phyloP scores from a whole-genome alignment of 2,888 invertebrate species.

The Tetanocera ferruginea region DNA sequence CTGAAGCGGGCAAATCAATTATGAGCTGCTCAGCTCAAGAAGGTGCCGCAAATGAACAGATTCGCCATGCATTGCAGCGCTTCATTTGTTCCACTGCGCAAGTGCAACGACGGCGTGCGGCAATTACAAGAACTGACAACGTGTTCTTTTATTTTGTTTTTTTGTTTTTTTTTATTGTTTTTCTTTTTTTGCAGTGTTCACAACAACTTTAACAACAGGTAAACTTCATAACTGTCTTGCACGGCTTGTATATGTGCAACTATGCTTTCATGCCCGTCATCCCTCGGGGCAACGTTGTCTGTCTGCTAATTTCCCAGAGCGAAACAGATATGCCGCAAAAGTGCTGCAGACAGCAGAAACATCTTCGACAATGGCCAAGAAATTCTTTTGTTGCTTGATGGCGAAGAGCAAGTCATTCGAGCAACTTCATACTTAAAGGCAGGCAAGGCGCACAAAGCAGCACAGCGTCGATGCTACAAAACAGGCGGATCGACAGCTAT shows the following conservation, averaged over 20 bases:
- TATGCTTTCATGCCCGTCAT: not conserved
- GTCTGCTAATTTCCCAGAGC: not conserved
- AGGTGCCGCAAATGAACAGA: not conserved
- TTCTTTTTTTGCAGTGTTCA: not conserved
- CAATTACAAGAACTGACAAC: not conserved
- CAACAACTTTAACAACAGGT: not conserved
- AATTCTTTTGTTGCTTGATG: not conserved
- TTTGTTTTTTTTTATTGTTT: not conserved
- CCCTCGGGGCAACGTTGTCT: not conserved
- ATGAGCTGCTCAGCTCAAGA: not conserved
- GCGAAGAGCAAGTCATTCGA: too few species aligned
- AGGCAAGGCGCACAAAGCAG: not conserved
- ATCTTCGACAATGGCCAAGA: conserved; percentile 13
- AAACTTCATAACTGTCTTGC: not conserved
- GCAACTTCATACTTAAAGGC: not conserved
- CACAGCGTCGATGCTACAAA: too few species aligned
- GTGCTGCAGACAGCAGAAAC: not conserved
- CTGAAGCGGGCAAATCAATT: conserved; percentile 9
- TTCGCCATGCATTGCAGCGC: not conserved
- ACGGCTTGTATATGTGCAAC: too few species aligned
- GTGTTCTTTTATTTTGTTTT: not conserved
- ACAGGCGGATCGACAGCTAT: not conserved
- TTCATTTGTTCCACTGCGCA: conserved; percentile 9
- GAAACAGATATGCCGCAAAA: not conserved
- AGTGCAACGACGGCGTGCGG: conserved; percentile 10